These are phyloP conservation scores for Talpa occidentalis DNA, from an alignment of 2,113 vertebrate genomes.

Conservation along the genomic window DNA sequence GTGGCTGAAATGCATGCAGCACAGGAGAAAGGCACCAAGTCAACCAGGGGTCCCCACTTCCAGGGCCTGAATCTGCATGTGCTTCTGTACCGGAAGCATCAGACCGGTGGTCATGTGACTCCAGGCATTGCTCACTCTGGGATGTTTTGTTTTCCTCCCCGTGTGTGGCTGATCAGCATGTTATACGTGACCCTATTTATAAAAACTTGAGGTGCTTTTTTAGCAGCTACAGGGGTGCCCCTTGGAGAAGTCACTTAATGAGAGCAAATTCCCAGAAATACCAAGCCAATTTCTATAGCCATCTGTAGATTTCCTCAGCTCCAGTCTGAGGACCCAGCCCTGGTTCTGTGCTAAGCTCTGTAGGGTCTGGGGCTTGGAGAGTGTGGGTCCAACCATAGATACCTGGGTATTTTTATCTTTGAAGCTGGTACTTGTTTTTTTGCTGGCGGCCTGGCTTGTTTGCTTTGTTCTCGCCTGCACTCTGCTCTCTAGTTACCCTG, in stretches of 20 bases:
- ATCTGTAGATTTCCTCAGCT: background rate
- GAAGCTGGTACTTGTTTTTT: background rate
- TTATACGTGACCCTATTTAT: background rate
- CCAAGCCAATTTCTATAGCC: background rate
- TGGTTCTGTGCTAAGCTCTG: background rate
- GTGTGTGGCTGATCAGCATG: accelerated
- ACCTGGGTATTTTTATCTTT: background rate
- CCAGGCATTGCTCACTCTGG: accelerated
- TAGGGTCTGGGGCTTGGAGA: background rate
- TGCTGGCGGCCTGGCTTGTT: background rate
- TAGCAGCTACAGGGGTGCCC: background rate
- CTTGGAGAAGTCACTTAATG: background rate
- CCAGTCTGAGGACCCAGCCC: accelerated
- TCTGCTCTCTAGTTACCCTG: background rate
- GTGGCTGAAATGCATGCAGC: accelerated
- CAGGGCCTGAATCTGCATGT: no score
- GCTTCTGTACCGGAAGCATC: accelerated
- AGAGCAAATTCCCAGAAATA: background rate
- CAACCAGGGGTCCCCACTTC: background rate
- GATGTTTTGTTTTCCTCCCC: background rate
- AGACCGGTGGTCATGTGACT: no score
- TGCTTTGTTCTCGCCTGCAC: background rate
- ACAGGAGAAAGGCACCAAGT: background rate
- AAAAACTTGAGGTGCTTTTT: background rate
- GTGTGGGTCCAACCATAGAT: background rate